Evolutionary conservation across 2,797 vertebrate species (phyloP), one percentile per base, ranked within the genome.

Genomic region (Oceanodroma leucorhoa): DNA sequence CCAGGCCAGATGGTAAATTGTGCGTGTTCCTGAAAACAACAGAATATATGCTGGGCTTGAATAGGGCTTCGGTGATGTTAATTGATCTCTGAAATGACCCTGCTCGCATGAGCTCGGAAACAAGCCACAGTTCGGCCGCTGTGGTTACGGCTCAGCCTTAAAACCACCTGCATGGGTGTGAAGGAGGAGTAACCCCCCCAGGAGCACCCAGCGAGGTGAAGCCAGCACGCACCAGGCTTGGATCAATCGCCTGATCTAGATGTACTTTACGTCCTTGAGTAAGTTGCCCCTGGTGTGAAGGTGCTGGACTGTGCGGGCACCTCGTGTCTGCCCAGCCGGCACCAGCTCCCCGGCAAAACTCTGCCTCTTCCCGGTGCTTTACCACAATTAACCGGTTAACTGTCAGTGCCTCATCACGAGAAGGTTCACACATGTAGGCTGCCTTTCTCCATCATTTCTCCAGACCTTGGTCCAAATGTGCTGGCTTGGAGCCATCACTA

Each of bases 1-100:
- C 78, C 78, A 73, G 87, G 80, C 84, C 96, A 96, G 95, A 96
- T 95, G 94, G 95, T 62, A 70, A 95, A 88, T 72, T 62, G 69
- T 70, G 57, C 58, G 54, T 26, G 72, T 19, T 92, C 26, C 92
- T 67, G 64, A 43, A 78, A 91, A 83, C 18, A 86, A 23, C 51
- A 38, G 87, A 46, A 62, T 43, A 17, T 43, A 53, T 3, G 1
- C 67, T 40, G 58, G 50, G 84, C 57, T 80, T n/a, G 40, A 24
- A 26, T 11, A 23, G 36, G 48, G 70, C n/a, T 70, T 29, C 76
- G 73, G 51, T 9, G 87, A 8, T 16, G 29, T 29, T 40, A 36
- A 48, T 29, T 55, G 57, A 4, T 48, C n/a, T 87, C 72, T 43
- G 66, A 57, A 48, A 15, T 43, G 66, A 46, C 41, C 73, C 86